Percentiles rank a stretch among this genome's conserved stretches.
Conservation (phyloP, 2,113 vertebrate species). For the Vulpes vulpes region DNA sequence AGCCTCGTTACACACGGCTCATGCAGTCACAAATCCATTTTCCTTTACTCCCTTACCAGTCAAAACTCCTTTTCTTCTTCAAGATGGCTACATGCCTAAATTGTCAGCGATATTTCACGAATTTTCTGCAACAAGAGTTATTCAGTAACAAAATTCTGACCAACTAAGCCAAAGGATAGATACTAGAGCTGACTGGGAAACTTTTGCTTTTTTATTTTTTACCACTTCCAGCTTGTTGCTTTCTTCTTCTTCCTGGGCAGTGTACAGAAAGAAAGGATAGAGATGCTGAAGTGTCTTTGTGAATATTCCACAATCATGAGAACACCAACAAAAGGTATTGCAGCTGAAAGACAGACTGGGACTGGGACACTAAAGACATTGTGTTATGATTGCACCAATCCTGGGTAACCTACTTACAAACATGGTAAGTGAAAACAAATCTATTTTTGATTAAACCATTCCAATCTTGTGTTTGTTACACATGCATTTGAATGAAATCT, state of each 20-base stretch:
- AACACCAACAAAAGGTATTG: accelerated
- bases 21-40: background rate
- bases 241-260: background rate
- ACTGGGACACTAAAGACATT: background rate
- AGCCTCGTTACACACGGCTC: background rate
- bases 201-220: background rate
- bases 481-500: background rate
- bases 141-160: background rate
- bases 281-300: background rate
- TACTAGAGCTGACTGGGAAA: background rate
- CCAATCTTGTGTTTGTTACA: background rate
- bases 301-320: background rate
- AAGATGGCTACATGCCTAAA: background rate
- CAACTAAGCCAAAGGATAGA: background rate
- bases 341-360: background rate
- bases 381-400: accelerated
- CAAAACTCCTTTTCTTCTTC: background rate
- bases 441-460: background rate
- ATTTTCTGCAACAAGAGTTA: background rate
- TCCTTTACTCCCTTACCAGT: background rate
- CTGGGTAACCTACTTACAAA: background rate
- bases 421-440: background rate
- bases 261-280: background rate
- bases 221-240: background rate
- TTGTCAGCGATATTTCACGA: background rate